Evolutionary conservation across 2,888 invertebrate species (phyloP), one percentile per base, ranked within the genome.

Genomic region (Endotricha flammealis): DNA sequence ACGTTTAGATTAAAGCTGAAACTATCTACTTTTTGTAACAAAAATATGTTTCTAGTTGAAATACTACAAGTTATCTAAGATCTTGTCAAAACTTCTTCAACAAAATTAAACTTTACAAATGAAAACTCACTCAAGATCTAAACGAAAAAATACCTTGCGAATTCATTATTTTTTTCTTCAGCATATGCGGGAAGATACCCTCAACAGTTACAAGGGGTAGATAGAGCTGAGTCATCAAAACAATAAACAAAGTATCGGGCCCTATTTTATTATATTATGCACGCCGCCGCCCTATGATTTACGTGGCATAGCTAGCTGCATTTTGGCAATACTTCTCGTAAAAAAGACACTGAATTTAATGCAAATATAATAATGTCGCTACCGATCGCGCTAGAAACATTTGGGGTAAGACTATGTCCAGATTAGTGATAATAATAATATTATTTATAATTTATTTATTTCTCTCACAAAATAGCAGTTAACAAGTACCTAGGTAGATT

Each of bases 181-280:
- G 53, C 78, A 79, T 73, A 83, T 82, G 83, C 85, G 79, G 78
- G 78, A 46, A 47, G 46, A 56, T 56, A 64, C 66, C 64, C 52
- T 56, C 46, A 50, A 39, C 47, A 45, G 49, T 32, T 45, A 41
- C 53, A 48, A 51, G 48, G 81, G 85, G 82, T 66, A 65, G 61
- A 71, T 75, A 67, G 45, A 44, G 87, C 83, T 63, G 71, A 83
- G 71, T 87, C 87, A 87, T 87, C 87, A 87, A 86, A 87, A 87
- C 86, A 87, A 87, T 87, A 87, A 87, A 87, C 87, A 87, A 85
- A 86, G 83, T 85, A 85, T 85, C 83, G 70, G 66, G 59, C 68
- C 78, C 81, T 64, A 79, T 83, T 82, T 80, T 79, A 79, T 83
- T 78, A 78, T 81, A 68, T 80, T 82, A 83, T 83, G 81, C 85